Conservation (phyloP, 2,113 vertebrate species). For the Pachyramphus minor region DNA sequence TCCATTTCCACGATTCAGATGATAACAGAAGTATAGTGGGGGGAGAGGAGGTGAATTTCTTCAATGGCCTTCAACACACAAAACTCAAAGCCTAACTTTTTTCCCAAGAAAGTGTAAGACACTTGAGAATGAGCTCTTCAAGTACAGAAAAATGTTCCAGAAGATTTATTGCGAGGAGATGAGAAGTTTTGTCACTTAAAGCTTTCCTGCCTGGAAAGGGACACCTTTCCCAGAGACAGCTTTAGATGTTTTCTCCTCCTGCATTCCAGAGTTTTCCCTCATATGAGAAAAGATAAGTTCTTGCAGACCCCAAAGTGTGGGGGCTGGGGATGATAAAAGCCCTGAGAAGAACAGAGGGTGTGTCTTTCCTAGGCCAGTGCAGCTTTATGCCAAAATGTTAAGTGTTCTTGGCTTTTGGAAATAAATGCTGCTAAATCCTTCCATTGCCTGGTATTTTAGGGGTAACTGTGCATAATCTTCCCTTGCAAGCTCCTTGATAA, state of each 20-base stretch:
- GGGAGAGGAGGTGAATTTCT: neutral
- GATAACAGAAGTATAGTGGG: neutral
- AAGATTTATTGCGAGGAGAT: neutral
- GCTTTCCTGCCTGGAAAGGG: neutral
- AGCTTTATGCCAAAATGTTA: neutral
- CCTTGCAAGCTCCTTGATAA: neutral
- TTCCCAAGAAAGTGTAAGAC: neutral
- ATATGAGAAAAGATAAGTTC: neutral
- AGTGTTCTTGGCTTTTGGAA: neutral
- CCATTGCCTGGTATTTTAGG: neutral
- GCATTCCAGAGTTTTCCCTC: neutral
- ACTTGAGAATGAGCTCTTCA: neutral
- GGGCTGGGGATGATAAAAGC: neutral
- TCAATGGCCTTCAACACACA: neutral
- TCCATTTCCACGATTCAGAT: neutral
- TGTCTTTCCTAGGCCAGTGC: neutral
- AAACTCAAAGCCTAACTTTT: neutral
- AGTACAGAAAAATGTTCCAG: neutral
- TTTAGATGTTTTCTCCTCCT: neutral
- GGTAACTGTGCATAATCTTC: neutral
- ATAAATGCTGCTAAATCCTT: neutral
- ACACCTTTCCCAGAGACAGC: neutral
- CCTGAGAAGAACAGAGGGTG: neutral
- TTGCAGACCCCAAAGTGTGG: neutral
- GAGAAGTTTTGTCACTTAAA: neutral